phyloP scores from a whole-genome alignment of 2,797 vertebrate species.

The Myotis pilosus region DNA sequence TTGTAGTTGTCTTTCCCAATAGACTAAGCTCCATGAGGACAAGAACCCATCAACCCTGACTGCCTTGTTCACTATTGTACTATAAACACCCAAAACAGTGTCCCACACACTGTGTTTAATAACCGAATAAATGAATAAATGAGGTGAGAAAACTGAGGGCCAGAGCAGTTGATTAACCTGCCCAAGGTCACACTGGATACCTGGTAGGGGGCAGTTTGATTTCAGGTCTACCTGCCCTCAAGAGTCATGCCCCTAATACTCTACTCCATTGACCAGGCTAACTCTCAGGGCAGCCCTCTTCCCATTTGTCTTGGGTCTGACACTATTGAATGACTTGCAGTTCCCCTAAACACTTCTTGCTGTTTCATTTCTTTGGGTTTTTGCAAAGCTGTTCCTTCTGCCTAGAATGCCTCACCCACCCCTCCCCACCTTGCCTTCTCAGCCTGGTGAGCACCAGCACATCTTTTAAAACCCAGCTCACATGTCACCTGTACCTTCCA shows the following conservation, averaged over 20 bases:
- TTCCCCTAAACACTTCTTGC: background rate
- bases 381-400: background rate
- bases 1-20: background rate
- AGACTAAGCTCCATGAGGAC: background rate
- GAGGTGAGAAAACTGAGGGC: background rate
- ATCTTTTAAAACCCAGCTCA: background rate
- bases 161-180: background rate
- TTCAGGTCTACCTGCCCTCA: background rate
- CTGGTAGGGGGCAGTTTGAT: background rate
- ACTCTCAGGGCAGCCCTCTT: background rate
- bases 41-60: background rate
- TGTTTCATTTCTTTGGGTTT: background rate
- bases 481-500: background rate
- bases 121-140: background rate
- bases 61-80: background rate
- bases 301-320: background rate
- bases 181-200: background rate
- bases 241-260: background rate
- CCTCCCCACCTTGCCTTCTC: background rate
- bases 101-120: background rate
- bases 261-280: background rate
- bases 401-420: background rate
- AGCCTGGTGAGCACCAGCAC: background rate
- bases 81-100: background rate
- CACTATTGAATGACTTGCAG: background rate